Percentiles rank a stretch among this genome's conserved stretches.
These are phyloP conservation scores for Drosophila leonis DNA, from an alignment of 2,888 invertebrate genomes.

Conservation along the genomic window DNA sequence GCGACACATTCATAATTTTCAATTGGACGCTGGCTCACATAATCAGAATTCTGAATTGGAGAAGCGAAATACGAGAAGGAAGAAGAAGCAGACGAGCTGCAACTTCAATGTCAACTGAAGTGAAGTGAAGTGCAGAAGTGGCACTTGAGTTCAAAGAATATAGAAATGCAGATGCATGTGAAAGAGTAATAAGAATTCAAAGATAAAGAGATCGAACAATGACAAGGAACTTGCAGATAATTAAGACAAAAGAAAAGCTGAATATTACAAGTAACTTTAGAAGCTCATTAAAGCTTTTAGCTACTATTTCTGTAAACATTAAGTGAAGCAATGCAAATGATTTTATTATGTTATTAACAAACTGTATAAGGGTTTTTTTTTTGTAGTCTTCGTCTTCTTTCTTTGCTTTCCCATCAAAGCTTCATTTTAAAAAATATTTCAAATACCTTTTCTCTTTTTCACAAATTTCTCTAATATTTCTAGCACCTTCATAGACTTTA, in stretches of 20 bases:
- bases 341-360: too few species aligned
- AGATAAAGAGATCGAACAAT: background rate
- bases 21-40: constrained; percentile 59
- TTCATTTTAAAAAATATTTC: background rate
- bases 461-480: background rate
- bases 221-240: background rate
- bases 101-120: constrained; percentile 58
- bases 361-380: too few species aligned
- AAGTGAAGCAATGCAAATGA: too few species aligned
- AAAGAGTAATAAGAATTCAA: constrained; percentile 18
- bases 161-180: background rate
- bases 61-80: constrained; percentile 17
- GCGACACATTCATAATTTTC: constrained; percentile 71
- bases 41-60: constrained; percentile 56
- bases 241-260: background rate
- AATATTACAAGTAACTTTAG: background rate
- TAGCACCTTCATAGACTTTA: background rate
- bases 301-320: background rate
- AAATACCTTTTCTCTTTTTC: constrained; percentile 5
- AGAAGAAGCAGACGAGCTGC: constrained; percentile 18
- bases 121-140: constrained; percentile 27
- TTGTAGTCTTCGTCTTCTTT: too few species aligned
- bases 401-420: background rate
- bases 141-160: constrained; percentile 16
- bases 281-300: constrained; percentile 12